Conservation (phyloP, 2,888 invertebrate genomes). For the Chloromyia formosa region DNA sequence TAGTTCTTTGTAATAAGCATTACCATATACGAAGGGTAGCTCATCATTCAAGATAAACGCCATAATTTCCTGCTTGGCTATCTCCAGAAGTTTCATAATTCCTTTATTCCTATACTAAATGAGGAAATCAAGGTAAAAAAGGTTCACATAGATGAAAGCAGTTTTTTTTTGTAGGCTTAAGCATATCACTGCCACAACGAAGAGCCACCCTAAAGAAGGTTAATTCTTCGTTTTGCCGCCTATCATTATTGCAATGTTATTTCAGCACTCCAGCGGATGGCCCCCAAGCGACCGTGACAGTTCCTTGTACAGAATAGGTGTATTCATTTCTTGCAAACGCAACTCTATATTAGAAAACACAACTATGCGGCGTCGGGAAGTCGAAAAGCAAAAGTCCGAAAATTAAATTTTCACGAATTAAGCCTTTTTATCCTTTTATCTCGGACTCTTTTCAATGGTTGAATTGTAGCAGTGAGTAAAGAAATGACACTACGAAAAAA, state of each 20-base stretch:
- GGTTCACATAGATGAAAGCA: too few relatives aligned
- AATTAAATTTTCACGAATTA: slow-evolving; percentile 49
- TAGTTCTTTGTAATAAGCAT: too few relatives aligned
- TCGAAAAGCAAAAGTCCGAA: slow-evolving; percentile 44
- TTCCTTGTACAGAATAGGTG: neutral
- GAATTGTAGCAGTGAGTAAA: neutral
- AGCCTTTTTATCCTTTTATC: slow-evolving; percentile 45
- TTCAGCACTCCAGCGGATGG: slow-evolving; percentile 43
- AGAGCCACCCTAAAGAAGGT: too few relatives aligned
- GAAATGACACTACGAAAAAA: slow-evolving; percentile 11
- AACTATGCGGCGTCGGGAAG: slow-evolving; percentile 38
- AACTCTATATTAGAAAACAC: neutral
- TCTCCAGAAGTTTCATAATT: too few relatives aligned
- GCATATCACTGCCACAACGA: too few relatives aligned
- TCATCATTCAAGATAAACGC: too few relatives aligned
- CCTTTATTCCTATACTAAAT: too few relatives aligned
- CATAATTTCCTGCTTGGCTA: too few relatives aligned
- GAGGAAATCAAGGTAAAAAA: too few relatives aligned
- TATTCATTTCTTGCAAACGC: neutral
- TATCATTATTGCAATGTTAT: slow-evolving; percentile 47
- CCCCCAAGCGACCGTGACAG: slow-evolving; percentile 24
- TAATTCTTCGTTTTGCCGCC: slow-evolving; percentile 28
- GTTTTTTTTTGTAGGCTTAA: too few relatives aligned
- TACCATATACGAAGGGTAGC: too few relatives aligned
- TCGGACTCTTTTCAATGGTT: neutral